Evolutionary conservation across 2,888 invertebrate species (phyloP).

Genomic region (Villa cingulata): DNA sequence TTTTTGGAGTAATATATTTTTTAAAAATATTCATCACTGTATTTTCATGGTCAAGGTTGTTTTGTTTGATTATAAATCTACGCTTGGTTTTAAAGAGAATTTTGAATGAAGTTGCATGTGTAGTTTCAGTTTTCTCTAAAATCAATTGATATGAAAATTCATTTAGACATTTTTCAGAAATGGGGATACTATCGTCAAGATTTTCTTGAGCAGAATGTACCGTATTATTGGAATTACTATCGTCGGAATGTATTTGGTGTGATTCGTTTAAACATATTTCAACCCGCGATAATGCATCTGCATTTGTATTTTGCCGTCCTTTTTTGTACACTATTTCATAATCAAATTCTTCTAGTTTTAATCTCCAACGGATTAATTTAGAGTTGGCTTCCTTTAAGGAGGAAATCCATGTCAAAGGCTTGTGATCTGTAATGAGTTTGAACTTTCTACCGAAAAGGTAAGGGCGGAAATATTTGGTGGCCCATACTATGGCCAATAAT

Average conservation of each 20-base stretch:
- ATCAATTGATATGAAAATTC: conserved; percentile 12
- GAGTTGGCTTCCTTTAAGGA: conserved; percentile 3
- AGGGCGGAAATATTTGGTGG: conserved; percentile 18
- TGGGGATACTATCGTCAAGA: conserved; percentile 6
- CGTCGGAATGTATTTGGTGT: neutral
- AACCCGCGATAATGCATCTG: conserved; percentile 10
- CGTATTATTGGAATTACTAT: neutral
- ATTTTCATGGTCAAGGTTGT: neutral
- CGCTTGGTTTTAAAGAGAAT: neutral
- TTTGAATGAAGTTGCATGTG: neutral
- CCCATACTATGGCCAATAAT: conserved; percentile 17
- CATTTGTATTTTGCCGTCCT: conserved; percentile 15
- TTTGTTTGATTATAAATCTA: neutral
- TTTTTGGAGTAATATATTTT: conserved; percentile 8
- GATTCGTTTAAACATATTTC: conserved; percentile 3
- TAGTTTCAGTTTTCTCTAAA: neutral
- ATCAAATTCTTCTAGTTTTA: conserved; percentile 15
- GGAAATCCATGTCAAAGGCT: conserved; percentile 12
- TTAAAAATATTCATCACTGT: conserved; percentile 9
- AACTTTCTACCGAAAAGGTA: conserved; percentile 21
- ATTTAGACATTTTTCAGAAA: conserved; percentile 13
- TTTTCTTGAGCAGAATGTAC: conserved; percentile 10
- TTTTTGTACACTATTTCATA: conserved; percentile 16
- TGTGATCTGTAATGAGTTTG: conserved; percentile 21
- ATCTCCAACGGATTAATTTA: conserved; percentile 9